Base-by-base conservation (phyloP, 1,140 invertebrate species). In the Pseudomyrmex flavicornis region DNA sequence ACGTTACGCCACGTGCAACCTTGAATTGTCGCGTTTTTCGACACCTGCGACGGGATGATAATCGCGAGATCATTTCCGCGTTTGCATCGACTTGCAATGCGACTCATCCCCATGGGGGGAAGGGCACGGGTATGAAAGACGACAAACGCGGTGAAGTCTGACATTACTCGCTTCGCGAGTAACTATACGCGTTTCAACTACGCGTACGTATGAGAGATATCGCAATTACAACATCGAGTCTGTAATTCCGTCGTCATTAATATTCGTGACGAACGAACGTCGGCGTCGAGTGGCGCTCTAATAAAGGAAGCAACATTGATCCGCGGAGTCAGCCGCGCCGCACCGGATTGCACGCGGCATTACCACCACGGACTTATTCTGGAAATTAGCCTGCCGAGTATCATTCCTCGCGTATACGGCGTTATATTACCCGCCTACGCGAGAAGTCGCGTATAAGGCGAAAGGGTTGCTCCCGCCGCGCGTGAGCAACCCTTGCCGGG, bases 301-400 rank as follows among this genome's bases (percentile, higher is more conserved):
- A 89, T 69, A 84, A 89, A 87, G 61, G 50, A 85, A 52, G 69
- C 75, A 72, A 46, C 76, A 88, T 88, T 46, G 80, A 89, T 69
- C 84, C 68, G 48, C 20, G 20, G 20, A 12, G 61, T 52, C 66
- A 10, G 54, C 26, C 58, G 35, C 35, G 35, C 35, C 35, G 35
- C 77, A 59, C 80, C 82, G 74, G 61, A 74, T 74, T 63, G 69
- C 63, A 62, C 65, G 52, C 44, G 65, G 76, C 20, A 59, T 79
- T 79, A 79, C 44, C 35, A 50, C 63, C 35, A 50, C 63, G 75
- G 35, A 63, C 63, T 79, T 79, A 79, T 79, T 52, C 76, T 59
- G 35, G 54, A 79, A 59, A 79, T 79, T 79, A 79, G 65, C 44
- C 54, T 59, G 76, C 65, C 20, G 76, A 65, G 44, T 79, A 79